Conservation (phyloP, 2,797 vertebrate species). For the Anas capensis region DNA sequence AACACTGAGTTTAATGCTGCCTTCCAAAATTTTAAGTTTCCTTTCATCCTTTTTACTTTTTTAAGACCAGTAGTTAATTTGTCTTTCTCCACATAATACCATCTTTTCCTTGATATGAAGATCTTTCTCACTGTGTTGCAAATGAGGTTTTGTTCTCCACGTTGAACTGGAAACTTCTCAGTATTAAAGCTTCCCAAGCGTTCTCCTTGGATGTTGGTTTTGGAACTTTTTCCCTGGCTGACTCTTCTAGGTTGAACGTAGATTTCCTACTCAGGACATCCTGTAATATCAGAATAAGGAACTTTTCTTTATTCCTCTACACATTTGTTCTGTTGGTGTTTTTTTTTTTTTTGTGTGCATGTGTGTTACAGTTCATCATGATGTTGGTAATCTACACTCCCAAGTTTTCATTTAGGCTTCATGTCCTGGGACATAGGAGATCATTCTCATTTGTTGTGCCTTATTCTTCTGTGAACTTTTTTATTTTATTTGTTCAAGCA, state of each 20-base stretch:
- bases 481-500: neutral
- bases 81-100: fast-evolving
- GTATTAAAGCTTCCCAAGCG: neutral
- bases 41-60: neutral
- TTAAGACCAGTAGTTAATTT: neutral
- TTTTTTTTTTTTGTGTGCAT: neutral
- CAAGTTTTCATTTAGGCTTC: neutral
- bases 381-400: neutral
- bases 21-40: neutral
- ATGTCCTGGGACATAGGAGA: neutral
- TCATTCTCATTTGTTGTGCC: neutral
- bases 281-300: neutral
- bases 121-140: neutral
- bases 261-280: neutral
- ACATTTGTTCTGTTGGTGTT: neutral
- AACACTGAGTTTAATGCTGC: neutral
- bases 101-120: neutral
- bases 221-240: neutral
- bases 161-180: neutral
- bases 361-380: fast-evolving
- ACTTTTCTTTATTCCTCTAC: neutral
- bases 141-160: fast-evolving
- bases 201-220: neutral
- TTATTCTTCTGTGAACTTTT: neutral
- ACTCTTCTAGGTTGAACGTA: neutral